These are phyloP conservation scores for Myopa testacea DNA, from an alignment of 2,888 invertebrate species.

Conservation along the genomic window DNA sequence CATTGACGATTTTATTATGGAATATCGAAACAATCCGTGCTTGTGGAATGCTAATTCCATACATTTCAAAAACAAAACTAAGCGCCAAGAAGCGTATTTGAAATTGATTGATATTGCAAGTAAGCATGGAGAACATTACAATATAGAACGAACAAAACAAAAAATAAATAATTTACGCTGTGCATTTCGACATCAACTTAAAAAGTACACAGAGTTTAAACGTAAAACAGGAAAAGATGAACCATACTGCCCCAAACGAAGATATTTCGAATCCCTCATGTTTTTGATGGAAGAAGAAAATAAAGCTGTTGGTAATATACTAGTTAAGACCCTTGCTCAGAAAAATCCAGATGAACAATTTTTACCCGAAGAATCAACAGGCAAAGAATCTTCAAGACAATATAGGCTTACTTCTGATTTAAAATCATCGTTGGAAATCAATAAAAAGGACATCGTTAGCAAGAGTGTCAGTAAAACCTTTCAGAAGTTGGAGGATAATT, in stretches of 20 bases:
- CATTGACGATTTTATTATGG: slow-evolving; percentile 67
- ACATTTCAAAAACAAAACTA: slow-evolving; percentile 65
- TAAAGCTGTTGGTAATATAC: slow-evolving; percentile 29
- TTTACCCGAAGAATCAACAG: background rate
- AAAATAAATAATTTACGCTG: slow-evolving; percentile 68
- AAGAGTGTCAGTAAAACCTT: background rate
- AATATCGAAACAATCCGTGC: slow-evolving; percentile 66
- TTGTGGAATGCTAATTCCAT: slow-evolving; percentile 66
- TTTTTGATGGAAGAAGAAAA: slow-evolving; percentile 66
- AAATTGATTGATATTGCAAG: slow-evolving; percentile 66
- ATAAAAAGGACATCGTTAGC: background rate
- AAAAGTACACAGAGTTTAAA: slow-evolving; percentile 65
- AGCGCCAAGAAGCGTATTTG: slow-evolving; percentile 65
- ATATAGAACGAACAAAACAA: slow-evolving; percentile 67
- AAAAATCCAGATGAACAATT: background rate
- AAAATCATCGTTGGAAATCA: background rate
- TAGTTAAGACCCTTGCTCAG: slow-evolving; percentile 2
- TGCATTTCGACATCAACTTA: slow-evolving; percentile 66
- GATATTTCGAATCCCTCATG: slow-evolving; percentile 67
- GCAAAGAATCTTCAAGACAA: slow-evolving; percentile 40
- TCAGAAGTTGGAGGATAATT: background rate
- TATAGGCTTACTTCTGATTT: background rate
- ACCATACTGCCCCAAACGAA: slow-evolving; percentile 65
- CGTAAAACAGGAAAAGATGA: slow-evolving; percentile 66
- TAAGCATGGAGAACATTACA: slow-evolving; percentile 67